Evolutionary conservation across 2,888 invertebrate species (phyloP).

Genomic region (Thymelicus acteon): DNA sequence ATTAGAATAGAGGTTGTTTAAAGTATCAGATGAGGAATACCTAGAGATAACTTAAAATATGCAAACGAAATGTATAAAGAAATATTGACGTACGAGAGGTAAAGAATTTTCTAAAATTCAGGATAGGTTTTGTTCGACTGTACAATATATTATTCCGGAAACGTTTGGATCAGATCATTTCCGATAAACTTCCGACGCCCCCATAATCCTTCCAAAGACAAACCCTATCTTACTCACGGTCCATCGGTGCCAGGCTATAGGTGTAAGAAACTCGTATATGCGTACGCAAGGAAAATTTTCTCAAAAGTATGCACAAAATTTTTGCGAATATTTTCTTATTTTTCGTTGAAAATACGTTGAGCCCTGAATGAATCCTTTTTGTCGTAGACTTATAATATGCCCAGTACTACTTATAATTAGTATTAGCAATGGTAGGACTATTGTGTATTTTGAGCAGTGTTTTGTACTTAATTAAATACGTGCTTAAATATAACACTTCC

Average conservation of each 20-base stretch:
- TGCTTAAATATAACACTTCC: too few species aligned
- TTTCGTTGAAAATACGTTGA: background rate
- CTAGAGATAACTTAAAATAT: too few species aligned
- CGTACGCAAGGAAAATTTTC: background rate
- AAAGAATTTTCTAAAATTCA: background rate
- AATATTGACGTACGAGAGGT: too few species aligned
- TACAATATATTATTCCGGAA: slow-evolving; percentile 11
- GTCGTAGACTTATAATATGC: too few species aligned
- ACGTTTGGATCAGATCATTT: slow-evolving; percentile 9
- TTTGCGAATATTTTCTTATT: background rate
- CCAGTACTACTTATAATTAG: too few species aligned
- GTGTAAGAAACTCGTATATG: background rate
- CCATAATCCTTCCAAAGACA: slow-evolving; percentile 5
- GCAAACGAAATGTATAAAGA: too few species aligned
- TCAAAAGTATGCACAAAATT: background rate
- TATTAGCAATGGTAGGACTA: too few species aligned
- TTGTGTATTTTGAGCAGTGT: too few species aligned
- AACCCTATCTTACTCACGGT: slow-evolving; percentile 17
- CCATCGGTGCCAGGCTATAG: slow-evolving; percentile 6
- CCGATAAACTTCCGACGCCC: slow-evolving; percentile 1
- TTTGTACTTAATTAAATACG: too few species aligned
- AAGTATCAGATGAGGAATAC: too few species aligned
- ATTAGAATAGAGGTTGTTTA: too few species aligned
- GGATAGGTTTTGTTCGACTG: slow-evolving; percentile 6
- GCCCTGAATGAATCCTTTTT: too few species aligned